Evolutionary conservation across 2,797 vertebrate species (phyloP), one percentile per base, ranked within the genome.

Genomic region (Sebastes itinus): DNA sequence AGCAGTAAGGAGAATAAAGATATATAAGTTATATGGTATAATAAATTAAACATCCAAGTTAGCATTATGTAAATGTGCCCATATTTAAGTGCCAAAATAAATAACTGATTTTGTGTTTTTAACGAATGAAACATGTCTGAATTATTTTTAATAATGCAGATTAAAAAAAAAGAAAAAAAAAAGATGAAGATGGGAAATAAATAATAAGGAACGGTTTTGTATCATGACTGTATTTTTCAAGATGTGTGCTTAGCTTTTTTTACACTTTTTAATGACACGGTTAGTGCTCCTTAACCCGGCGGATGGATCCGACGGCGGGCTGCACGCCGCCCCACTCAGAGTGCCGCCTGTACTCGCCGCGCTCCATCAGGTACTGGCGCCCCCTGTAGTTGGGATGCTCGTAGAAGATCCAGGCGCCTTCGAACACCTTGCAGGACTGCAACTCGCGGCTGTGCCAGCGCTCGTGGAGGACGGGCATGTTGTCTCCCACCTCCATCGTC

Each of bases 351-450:
- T 96, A 96, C n/a, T 96, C 95, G 7, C 95, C 95, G 85, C 92
- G 95, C 89, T 96, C 94, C 90, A 97, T 92, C 86, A 96, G 89
- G 89, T 97, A 96, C 90, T 97, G 96, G 70, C 94, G 88, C 75
- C 96, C 96, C 9, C 91, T 95, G 91, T 95, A 97, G 89, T 96
- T 96, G 63, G 96, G 79, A 4, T 88, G 85, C 79, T 93, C 82
- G 1, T 83, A 88, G 77, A 92, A 97, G 80, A 96, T 78, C 96
- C 96, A 92, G 61, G 91, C 88, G 0, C 96, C 96, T 3, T 96
- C 94, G 67, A 95, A 88, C 80, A 97, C 96, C 77, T 95, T 95
- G 91, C 95, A 96, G 84, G 96, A 96, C 0, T 96, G 94, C 72
- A 97, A 77, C 61, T 96, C 94, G 0, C 91, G 87, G 70, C 25